Evolutionary conservation across 2,797 vertebrate genomes (phyloP), one percentile per base, ranked within the genome.

Genomic region (Poeciliopsis presidionis): DNA sequence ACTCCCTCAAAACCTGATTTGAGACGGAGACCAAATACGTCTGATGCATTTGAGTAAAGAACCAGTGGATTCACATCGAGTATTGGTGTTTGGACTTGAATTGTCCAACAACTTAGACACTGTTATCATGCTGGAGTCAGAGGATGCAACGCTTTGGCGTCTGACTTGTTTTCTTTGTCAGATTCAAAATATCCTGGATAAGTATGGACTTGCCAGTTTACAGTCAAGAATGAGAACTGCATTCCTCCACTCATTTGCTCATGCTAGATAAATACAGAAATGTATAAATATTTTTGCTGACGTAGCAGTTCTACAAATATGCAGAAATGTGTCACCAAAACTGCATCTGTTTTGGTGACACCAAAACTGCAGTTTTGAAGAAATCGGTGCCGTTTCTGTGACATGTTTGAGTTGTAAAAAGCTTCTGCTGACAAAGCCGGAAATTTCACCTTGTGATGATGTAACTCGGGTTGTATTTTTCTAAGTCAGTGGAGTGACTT

Each of bases 391-490:
- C 6, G 22, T 41, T 65, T 41, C 39, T 67, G 63, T 22, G 7
- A 25, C 63, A 25, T 25, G 63, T 67, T 43, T 41, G 20, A 67
- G 63, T 83, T 81, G 49, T 51, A 39, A 70, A 80, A 74, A 74
- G 49, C 75, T 71, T 86, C 16, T 78, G 61, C 51, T 39, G 80
- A 65, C 73, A 61, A 47, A 74, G 75, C 73, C 41, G 20, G 61
- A 59, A 53, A 16, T 75, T 63, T 87, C 84, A 85, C 78, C 81
- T 63, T 28, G 69, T 78, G 70, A 81, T 91, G 91, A 91, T 83
- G 80, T 87, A 91, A 89, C 78, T 70, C 47, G 28, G 16, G 49
- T 71, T 87, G 88, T 77, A 76, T 88, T 91, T 90, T 78, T 87
- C 77, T 1, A 75, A 85, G 87, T 92, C 87, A 91, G 84, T 85